Base-by-base conservation (phyloP, 2,113 vertebrate genomes). In the Lipotes vexillifer region DNA sequence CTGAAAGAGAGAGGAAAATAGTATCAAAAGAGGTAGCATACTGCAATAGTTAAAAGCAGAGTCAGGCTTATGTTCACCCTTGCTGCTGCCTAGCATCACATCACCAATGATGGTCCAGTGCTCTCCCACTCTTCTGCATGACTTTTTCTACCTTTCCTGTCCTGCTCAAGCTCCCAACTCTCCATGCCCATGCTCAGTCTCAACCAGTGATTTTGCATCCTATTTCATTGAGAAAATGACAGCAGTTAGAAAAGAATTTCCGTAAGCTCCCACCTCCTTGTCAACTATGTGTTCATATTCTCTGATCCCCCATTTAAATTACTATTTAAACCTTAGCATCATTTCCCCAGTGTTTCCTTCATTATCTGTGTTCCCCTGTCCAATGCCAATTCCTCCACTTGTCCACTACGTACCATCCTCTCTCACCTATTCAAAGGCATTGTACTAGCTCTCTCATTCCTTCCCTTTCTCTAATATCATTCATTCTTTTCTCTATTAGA, bases 91-190 rank as follows among this genome's bases (percentile, higher is more conserved):
- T 21, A 8, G 63, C 0, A 25, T 77, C n/a, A 14, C 13, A 33
- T 41, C 38, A 3, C 5, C 3, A 0, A 5, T 25, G 46, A 52
- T 33, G 10, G 20, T 11, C 27, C 12, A 5, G 25, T 0, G 6
- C 14, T 23, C 21, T 46, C 3, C 8, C 5, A 5, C 9, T 44
- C 46, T 63, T n/a, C 31, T 41, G 1, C 21, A 0, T 41, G 27
- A 41, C 21, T 68, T 52, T 57, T 41, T 75, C 25, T 36, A 21
- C 6, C 1, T 57, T 49, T 95, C 27, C 21, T 71, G 5, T 77
- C 78, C 27, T 12, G 12, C 3, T 33, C 8, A n/a, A 46, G 10
- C 36, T 21, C 74, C 17, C 2, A 52, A 13, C 12, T 69, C 25
- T 59, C 29, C 3, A 27, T 27, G 4, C 1, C 3, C 13, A n/a